Evolutionary conservation across 2,113 vertebrate genomes (phyloP), one percentile per base, ranked within the genome.

Genomic region (Dromas ardeola): DNA sequence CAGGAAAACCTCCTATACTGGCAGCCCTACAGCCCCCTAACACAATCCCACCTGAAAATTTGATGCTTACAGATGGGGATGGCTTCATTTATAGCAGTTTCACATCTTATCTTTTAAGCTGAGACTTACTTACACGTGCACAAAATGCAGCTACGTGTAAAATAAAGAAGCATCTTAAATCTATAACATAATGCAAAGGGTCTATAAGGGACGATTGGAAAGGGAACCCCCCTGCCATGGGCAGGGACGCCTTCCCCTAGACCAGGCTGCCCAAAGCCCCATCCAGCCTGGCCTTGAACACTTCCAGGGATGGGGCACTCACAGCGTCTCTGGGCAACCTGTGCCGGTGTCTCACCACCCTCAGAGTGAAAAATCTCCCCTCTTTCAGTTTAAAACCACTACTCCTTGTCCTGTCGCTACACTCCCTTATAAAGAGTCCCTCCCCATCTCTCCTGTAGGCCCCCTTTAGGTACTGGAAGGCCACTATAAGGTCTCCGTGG

Each of bases 111-210:
- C 2, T 25, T 67, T 52, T 18, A 43, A 15, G 22, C 2, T 27
- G 88, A 77, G 61, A 73, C 36, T 45, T 13, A 30, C 0, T 0
- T 13, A 18, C 29, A 3, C 1, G 12, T 3, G 8, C 34, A 14
- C 25, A 12, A 55, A 67, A 26, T 0, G 11, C 6, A 30, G n/a
- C 21, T 1, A 3, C 0, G 4, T 13, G 55, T 40, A 59, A 78
- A 36, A 43, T 7, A 38, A 0, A 4, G 1, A 34, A 50, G 27
- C 12, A 13, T 6, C 8, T 86, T 22, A 52, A 43, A 38, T 8
- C 23, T 11, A 2, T 6, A 49, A 34, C 2, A 1, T 9, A 50
- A n/a, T 1, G 61, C 36, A 20, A 62, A 81, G 50, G 10, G 19
- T 9, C 26, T 3, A 0, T 47, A 29, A 50, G 16, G 59, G 36